A percentile compares a stretch with the other conserved stretches of the same genome.
phyloP scores from a whole-genome alignment of 1,140 invertebrate genomes.

The Capitella teleta region DNA sequence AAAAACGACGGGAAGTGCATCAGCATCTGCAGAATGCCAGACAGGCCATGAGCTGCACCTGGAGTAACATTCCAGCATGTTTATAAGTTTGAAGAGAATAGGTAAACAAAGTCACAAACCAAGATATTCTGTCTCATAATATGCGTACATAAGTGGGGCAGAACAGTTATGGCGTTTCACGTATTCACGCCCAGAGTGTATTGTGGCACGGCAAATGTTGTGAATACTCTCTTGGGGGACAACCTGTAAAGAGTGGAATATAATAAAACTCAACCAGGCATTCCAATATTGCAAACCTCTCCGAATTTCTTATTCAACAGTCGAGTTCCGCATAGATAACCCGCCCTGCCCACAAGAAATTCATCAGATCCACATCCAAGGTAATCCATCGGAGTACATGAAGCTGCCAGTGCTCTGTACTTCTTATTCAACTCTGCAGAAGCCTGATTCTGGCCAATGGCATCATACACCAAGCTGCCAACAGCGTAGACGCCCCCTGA shows the following conservation, averaged over 20 bases:
- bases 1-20: slow-evolving; percentile 55
- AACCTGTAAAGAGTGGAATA: slow-evolving; percentile 19
- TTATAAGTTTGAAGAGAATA: background rate
- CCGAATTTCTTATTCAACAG: slow-evolving; percentile 45
- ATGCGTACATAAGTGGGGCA: slow-evolving; percentile 70
- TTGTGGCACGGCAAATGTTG: slow-evolving; percentile 55
- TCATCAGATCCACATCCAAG: slow-evolving; percentile 66
- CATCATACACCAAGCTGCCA: slow-evolving; percentile 31
- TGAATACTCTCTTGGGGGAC: slow-evolving; percentile 25
- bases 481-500: slow-evolving; percentile 40
- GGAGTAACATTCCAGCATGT: slow-evolving; percentile 1
- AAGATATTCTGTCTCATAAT: slow-evolving; percentile 73
- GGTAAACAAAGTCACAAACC: slow-evolving; percentile 35
- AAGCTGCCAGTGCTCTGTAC: slow-evolving; percentile 28
- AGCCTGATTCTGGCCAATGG: slow-evolving; percentile 19
- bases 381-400: slow-evolving; percentile 49
- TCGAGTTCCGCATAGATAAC: slow-evolving; percentile 63
- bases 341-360: slow-evolving; percentile 67
- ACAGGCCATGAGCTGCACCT: slow-evolving; percentile 68
- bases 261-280: background rate
- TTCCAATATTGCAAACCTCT: background rate
- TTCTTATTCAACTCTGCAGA: slow-evolving; percentile 21
- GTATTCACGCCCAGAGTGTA: slow-evolving; percentile 60
- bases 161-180: slow-evolving; percentile 47
- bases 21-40: slow-evolving; percentile 50